Evolutionary conservation across 1,140 invertebrate species (phyloP).

Genomic region (Drosophila malerkotliana): DNA sequence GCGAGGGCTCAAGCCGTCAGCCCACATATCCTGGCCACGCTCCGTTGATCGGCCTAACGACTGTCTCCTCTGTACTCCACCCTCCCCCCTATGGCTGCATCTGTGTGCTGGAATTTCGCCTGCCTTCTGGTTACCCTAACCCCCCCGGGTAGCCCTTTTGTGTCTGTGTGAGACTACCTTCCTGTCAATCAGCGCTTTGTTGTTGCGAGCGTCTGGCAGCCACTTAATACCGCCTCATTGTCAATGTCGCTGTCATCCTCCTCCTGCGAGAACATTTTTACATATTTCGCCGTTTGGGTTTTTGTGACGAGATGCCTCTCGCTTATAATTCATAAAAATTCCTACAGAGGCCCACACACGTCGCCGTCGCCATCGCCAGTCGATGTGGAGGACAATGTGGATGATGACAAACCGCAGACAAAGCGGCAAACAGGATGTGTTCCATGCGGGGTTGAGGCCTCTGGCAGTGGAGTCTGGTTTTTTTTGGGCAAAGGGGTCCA

Average conservation of each 20-base stretch:
- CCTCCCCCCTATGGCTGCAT: slow-evolving; percentile 7
- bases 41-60: slow-evolving; percentile 74
- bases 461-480: not conserved
- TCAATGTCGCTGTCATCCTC: slow-evolving; percentile 68
- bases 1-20: slow-evolving; percentile 25
- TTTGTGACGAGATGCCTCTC: slow-evolving; percentile 32
- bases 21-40: slow-evolving; percentile 72
- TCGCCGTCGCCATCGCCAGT: not conserved
- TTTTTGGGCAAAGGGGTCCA: not conserved
- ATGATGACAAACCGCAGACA: slow-evolving; percentile 67
- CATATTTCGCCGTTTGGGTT: slow-evolving; percentile 51
- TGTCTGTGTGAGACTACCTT: slow-evolving; percentile 20
- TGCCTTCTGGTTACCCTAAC: not conserved
- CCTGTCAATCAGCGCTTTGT: slow-evolving; percentile 79
- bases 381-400: slow-evolving; percentile 16
- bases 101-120: slow-evolving; percentile 22
- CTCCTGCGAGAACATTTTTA: slow-evolving; percentile 69
- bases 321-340: slow-evolving; percentile 80
- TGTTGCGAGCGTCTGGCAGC: slow-evolving; percentile 60
- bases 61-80: slow-evolving; percentile 24
- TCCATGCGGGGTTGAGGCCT: not conserved
- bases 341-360: slow-evolving; percentile 61
- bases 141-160: not conserved
- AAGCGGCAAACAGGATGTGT: slow-evolving; percentile 62
- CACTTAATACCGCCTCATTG: slow-evolving; percentile 78